Percentiles rank a stretch among this genome's conserved stretches.
These are phyloP conservation scores for Pentamera pediparva DNA, from an alignment of 53 echinoderm and acorn worm genomes.

Conservation along the genomic window DNA sequence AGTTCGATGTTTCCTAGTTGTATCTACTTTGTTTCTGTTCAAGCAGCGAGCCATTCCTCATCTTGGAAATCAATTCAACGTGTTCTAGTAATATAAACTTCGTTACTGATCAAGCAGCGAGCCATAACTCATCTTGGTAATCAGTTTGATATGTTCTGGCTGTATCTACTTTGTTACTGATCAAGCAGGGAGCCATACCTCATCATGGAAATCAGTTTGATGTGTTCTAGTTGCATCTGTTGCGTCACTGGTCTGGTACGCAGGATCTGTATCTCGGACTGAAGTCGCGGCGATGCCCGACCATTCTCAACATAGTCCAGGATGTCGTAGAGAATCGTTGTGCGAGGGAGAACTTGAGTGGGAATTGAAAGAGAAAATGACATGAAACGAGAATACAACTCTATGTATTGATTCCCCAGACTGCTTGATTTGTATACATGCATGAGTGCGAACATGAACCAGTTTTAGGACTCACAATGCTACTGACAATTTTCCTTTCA, in stretches of 20 bases:
- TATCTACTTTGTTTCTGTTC: neutral
- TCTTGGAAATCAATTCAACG: no score
- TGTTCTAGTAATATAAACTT: neutral
- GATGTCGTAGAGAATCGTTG: conserved; percentile 90
- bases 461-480: no score
- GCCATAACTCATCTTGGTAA: no score
- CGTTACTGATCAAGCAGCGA: no score
- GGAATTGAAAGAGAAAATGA: neutral
- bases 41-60: no score
- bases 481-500: no score
- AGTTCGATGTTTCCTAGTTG: no score
- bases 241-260: conserved; percentile 78
- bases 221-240: conserved; percentile 84
- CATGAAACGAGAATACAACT: neutral
- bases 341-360: conserved; percentile 92
- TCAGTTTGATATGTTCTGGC: conserved; percentile 45
- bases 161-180: neutral
- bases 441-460: no score
- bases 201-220: conserved; percentile 79
- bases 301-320: conserved; percentile 71
- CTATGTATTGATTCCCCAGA: no score
- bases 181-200: conserved; percentile 46
- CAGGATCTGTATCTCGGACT: conserved; percentile 64
- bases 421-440: no score
- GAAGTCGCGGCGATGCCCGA: conserved; percentile 50